Conservation (phyloP, 1,140 invertebrate species). For the Drosophila kepulauana region DNA sequence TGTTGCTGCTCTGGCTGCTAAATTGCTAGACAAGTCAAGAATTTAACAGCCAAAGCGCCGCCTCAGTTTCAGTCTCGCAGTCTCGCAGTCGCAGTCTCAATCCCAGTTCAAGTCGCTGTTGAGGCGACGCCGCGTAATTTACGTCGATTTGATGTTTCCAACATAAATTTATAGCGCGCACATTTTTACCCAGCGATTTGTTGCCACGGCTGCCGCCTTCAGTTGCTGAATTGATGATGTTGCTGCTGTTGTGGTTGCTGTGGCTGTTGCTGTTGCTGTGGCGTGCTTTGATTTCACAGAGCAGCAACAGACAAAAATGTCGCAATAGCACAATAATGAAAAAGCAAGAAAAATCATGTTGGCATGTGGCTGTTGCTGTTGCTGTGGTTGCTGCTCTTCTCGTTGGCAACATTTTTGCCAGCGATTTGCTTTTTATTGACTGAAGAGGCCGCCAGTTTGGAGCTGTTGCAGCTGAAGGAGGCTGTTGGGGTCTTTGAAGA, state of each 20-base stretch:
- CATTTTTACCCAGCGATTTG: conserved; percentile 74
- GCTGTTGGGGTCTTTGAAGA: conserved; percentile 62
- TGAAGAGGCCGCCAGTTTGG: conserved; percentile 69
- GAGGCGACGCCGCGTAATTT: conserved; percentile 72
- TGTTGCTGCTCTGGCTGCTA: conserved; percentile 20
- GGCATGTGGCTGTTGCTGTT: conserved; percentile 59
- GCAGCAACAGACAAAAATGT: conserved; percentile 78
- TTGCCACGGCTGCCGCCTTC: conserved; percentile 42
- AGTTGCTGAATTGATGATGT: conserved; percentile 63
- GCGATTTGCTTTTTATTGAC: conserved; percentile 74
- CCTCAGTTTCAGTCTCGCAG: conserved; percentile 13
- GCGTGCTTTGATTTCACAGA: conserved; percentile 77
- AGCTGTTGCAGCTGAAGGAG: conserved; percentile 11
- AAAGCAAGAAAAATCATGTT: conserved; percentile 80
- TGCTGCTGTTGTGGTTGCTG: conserved; percentile 29
- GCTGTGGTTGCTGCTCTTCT: conserved; percentile 27
- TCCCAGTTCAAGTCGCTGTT: conserved; percentile 26
- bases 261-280: conserved; percentile 50
- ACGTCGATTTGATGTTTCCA: conserved; percentile 82
- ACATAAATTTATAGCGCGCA: conserved; percentile 81
- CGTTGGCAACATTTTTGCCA: conserved; percentile 66
- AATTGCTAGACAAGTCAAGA: conserved; percentile 68
- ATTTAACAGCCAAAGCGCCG: conserved; percentile 82
- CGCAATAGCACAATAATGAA: conserved; percentile 79
- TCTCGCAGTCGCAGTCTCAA: not conserved